phyloP scores from a whole-genome alignment of 2,797 vertebrate species.

The Hirundo rustica region DNA sequence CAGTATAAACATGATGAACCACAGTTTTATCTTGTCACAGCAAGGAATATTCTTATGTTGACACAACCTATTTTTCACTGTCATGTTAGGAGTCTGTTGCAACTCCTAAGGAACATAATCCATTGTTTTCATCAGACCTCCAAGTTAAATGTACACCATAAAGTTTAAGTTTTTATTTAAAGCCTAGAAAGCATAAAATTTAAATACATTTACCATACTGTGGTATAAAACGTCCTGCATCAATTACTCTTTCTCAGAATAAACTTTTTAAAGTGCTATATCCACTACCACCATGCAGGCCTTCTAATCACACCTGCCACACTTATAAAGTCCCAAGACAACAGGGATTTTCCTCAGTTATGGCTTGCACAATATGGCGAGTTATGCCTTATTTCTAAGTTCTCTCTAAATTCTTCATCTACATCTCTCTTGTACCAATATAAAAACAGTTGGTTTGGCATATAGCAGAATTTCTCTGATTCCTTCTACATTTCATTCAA shows the following conservation, averaged over 20 bases:
- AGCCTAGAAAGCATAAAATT: not conserved
- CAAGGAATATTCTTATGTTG: not conserved
- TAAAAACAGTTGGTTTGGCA: not conserved
- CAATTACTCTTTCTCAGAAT: not conserved
- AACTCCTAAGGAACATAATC: not conserved
- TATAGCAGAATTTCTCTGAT: not conserved
- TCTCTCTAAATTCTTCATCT: not conserved
- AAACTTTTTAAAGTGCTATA: not conserved
- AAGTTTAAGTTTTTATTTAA: not conserved
- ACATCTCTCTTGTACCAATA: not conserved
- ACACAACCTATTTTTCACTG: slow-evolving; percentile 23
- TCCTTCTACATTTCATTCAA: not conserved
- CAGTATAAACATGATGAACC: not conserved
- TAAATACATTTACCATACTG: not conserved
- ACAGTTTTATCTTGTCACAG: not conserved
- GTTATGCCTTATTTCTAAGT: not conserved
- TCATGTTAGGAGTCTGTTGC: not conserved
- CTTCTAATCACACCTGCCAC: not conserved
- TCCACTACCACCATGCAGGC: not conserved
- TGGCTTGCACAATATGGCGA: not conserved
- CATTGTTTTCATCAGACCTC: not conserved
- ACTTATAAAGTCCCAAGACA: not conserved
- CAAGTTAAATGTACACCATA: not conserved
- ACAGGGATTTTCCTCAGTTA: not conserved
- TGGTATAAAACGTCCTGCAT: not conserved